These are phyloP conservation scores for Cephus pygmeus DNA, from an alignment of 2,888 invertebrate species.

Conservation along the genomic window DNA sequence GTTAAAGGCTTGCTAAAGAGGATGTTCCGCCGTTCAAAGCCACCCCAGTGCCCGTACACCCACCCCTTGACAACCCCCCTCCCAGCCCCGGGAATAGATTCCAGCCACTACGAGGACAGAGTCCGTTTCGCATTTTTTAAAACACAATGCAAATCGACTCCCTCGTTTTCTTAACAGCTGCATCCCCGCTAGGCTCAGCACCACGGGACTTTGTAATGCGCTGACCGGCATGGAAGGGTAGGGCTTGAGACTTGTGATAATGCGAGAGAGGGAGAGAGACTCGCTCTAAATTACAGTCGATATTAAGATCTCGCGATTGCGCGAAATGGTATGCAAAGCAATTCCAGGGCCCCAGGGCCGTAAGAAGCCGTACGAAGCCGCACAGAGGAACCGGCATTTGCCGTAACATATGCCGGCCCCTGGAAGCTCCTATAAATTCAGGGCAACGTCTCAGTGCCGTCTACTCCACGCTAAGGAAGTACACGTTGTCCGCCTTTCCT, in stretches of 20 bases:
- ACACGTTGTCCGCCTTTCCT: neutral
- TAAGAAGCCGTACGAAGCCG: neutral
- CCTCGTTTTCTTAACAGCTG: neutral
- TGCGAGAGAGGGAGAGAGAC: conserved; percentile 16
- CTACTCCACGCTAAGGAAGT: neutral
- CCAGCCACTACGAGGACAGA: neutral
- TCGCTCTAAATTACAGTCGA: conserved; percentile 60
- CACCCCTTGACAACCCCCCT: neutral
- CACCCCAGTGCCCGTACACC: neutral
- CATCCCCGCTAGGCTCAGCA: neutral
- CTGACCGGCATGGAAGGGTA: neutral
- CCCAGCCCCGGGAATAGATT: neutral
- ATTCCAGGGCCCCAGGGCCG: conserved; percentile 42
- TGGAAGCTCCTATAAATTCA: conserved; percentile 52
- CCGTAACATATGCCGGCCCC: conserved; percentile 41
- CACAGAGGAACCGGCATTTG: neutral
- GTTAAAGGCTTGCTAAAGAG: conserved; percentile 47
- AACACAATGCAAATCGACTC: neutral
- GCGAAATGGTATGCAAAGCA: conserved; percentile 64
- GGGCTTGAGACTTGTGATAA: neutral
- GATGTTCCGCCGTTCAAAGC: conserved; percentile 31
- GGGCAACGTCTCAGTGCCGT: conserved; percentile 31
- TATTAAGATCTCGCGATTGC: conserved; percentile 65
- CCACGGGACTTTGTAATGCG: neutral
- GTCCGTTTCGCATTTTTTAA: neutral